Evolutionary conservation across 2,797 vertebrate genomes (phyloP).

Genomic region (Nannoperca australis): DNA sequence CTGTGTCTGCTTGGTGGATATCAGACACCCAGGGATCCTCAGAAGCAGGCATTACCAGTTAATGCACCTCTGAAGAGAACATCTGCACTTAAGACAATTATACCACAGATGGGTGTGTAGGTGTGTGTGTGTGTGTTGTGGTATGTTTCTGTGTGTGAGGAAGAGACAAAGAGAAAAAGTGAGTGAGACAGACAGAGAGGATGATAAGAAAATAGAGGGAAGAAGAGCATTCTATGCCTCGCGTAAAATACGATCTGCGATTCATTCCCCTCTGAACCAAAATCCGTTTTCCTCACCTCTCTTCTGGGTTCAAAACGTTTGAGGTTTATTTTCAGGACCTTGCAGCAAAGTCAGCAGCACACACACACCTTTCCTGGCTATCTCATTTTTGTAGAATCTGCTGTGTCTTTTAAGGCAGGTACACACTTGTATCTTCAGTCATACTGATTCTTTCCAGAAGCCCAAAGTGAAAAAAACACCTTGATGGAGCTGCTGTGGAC

Average conservation of each 20-base stretch:
- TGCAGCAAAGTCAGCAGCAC: slow-evolving; percentile 24
- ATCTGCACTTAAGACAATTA: slow-evolving; percentile 79
- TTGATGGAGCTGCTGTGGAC: background rate
- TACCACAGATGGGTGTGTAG: slow-evolving; percentile 47
- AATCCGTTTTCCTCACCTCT: slow-evolving; percentile 61
- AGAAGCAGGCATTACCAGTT: slow-evolving; percentile 74
- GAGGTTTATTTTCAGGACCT: slow-evolving; percentile 71
- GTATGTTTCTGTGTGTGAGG: slow-evolving; percentile 11
- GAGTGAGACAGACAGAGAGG: slow-evolving; percentile 45
- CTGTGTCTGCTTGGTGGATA: slow-evolving; percentile 66
- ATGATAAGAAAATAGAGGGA: slow-evolving; percentile 39
- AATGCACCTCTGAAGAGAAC: slow-evolving; percentile 76
- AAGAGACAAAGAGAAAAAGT: slow-evolving; percentile 42
- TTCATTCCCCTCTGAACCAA: slow-evolving; percentile 56
- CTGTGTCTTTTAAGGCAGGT: slow-evolving; percentile 21
- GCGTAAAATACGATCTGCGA: slow-evolving; percentile 44
- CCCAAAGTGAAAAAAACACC: slow-evolving; percentile 2
- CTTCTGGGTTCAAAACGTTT: slow-evolving; percentile 47
- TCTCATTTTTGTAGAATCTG: slow-evolving; percentile 11
- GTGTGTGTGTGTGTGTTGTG: slow-evolving; percentile 37
- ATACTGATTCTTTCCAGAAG: background rate
- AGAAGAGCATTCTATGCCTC: slow-evolving; percentile 34
- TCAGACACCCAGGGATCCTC: slow-evolving; percentile 71
- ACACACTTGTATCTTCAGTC: slow-evolving; percentile 13
- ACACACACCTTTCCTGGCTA: slow-evolving; percentile 22